phyloP scores from a whole-genome alignment of 1,140 invertebrate genomes.

The Aphaenogaster rudis region DNA sequence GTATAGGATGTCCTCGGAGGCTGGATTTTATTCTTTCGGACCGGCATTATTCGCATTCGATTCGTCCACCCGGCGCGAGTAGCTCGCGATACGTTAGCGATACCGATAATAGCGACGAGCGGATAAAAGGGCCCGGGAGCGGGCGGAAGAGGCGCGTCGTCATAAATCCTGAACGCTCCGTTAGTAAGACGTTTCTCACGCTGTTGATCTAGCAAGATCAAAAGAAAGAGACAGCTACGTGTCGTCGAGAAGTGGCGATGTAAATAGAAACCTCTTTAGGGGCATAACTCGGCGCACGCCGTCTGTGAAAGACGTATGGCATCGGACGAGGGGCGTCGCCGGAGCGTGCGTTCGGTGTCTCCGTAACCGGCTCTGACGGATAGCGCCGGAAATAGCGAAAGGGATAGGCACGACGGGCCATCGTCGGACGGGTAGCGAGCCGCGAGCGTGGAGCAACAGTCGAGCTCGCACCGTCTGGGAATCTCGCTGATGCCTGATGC shows the following conservation, averaged over 20 bases:
- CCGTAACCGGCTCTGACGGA: slow-evolving; percentile 85
- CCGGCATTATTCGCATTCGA: not conserved
- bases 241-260: slow-evolving; percentile 75
- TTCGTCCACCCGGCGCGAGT: not conserved
- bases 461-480: slow-evolving; percentile 50
- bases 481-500: slow-evolving; percentile 18
- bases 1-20: slow-evolving; percentile 42
- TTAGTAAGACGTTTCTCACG: slow-evolving; percentile 74
- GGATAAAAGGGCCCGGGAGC: not conserved
- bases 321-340: slow-evolving; percentile 79
- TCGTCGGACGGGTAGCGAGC: slow-evolving; percentile 15
- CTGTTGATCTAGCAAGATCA: slow-evolving; percentile 60
- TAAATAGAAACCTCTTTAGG: slow-evolving; percentile 86
- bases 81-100: not conserved
- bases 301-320: slow-evolving; percentile 84
- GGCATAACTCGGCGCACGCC: slow-evolving; percentile 83
- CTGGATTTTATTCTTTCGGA: slow-evolving; percentile 46
- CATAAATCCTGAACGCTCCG: slow-evolving; percentile 61
- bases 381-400: slow-evolving; percentile 86
- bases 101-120: slow-evolving; percentile 8
- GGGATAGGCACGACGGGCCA: slow-evolving; percentile 60
- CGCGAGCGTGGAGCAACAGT: slow-evolving; percentile 33
- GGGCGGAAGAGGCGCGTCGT: not conserved
- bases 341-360: slow-evolving; percentile 78
- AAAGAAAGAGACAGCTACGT: slow-evolving; percentile 46